Evolutionary conservation across 2,797 vertebrate genomes (phyloP), one percentile per base, ranked within the genome.

Genomic region (Enteromius argenteus): DNA sequence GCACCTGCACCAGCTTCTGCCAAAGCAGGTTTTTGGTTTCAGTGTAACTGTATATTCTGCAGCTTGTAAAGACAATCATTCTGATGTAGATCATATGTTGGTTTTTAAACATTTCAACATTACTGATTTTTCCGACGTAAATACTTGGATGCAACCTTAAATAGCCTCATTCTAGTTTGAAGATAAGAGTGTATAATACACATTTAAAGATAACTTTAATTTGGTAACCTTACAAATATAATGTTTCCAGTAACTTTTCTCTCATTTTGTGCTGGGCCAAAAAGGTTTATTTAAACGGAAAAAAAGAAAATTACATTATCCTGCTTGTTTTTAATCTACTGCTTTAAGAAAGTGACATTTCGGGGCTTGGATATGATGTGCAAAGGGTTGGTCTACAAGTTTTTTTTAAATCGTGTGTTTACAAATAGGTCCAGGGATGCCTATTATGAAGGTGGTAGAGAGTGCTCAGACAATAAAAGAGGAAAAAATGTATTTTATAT

Each of bases 21-120:
- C 73, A 77, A 83, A 77, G 37, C 32, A 69, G 49, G 74, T 56
- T 83, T 76, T 67, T 42, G 21, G 21, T 74, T 46, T 76, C 56
- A 42, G 10, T 53, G 60, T 75, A 66, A 76, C 81, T 56, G 5
- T 66, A 76, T 67, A 83, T 42, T 67, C 17, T 66, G n/a, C 32
- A 66, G 58, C 35, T 75, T 73, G 66, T 19, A 42, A 30, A 78
- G 37, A 71, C 64, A 80, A 80, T 69, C 49, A 66, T 79, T 66
- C 27, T 42, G 68, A 73, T 49, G 60, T 21, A 76, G 14, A 83
- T 83, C 46, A 23, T 67, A 4, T 51, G 44, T 73, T 42, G 66
- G 21, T 35, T 53, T 78, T 46, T 42, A 72, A 72, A 62, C 58
- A 78, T 64, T 46, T 78, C 58, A 49, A 13, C 19, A 5, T 32